Evolutionary conservation across 2,888 invertebrate species (phyloP).

Genomic region (Drosophila barbarae): DNA sequence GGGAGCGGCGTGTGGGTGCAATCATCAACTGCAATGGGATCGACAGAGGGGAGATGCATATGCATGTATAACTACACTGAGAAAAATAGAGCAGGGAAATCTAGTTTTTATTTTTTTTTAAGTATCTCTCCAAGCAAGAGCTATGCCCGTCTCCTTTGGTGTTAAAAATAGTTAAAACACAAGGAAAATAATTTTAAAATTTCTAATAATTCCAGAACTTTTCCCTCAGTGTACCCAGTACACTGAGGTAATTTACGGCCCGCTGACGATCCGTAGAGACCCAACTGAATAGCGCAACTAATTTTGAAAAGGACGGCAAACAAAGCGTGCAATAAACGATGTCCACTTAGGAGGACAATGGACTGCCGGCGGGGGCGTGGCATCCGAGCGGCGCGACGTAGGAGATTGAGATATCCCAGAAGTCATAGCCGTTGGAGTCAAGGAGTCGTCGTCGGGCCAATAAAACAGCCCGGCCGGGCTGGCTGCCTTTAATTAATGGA

Average conservation of each 20-base stretch:
- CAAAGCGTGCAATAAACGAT: conserved; percentile 70
- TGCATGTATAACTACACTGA: background rate
- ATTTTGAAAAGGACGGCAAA: conserved; percentile 70
- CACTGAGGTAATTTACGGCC: conserved; percentile 57
- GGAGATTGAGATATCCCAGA: conserved; percentile 40
- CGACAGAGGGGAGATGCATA: conserved; percentile 4
- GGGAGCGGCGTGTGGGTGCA: conserved; percentile 70
- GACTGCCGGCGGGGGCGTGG: conserved; percentile 26
- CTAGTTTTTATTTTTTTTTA: background rate
- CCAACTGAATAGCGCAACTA: conserved; percentile 71
- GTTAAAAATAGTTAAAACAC: background rate
- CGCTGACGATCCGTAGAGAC: conserved; percentile 31
- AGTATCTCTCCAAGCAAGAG: background rate
- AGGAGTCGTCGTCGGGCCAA: conserved; percentile 40
- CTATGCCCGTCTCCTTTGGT: background rate
- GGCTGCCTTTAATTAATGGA: conserved; percentile 68
- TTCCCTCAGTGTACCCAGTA: background rate
- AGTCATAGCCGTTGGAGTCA: conserved; percentile 7
- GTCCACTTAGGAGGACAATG: conserved; percentile 71
- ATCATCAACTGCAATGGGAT: conserved; percentile 56
- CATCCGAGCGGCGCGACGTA: conserved; percentile 3
- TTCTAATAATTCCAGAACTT: no score
- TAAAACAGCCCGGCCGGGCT: conserved; percentile 52
- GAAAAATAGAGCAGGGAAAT: no score
- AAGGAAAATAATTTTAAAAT: background rate